A percentile compares a stretch with the other conserved stretches of the same genome.
Evolutionary conservation across 1,140 invertebrate genomes (phyloP).

Genomic region (Brachionus manjavacas): DNA sequence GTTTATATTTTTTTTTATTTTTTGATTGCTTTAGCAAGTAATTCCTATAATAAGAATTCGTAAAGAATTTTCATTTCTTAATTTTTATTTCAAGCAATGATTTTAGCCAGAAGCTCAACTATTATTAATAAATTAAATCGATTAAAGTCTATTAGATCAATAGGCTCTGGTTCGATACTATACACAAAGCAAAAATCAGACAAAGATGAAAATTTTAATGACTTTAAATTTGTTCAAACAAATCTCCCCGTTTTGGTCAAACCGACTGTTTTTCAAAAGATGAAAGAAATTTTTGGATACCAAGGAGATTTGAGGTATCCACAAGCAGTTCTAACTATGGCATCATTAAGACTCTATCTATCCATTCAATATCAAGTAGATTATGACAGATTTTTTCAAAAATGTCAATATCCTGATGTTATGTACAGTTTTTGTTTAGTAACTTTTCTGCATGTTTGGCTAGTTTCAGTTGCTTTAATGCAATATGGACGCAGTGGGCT

Average conservation of each 20-base stretch:
- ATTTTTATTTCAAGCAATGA: not conserved
- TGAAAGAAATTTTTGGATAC: slow-evolving; percentile 3
- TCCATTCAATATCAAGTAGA: slow-evolving; percentile 41
- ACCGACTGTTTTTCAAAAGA: slow-evolving; percentile 6
- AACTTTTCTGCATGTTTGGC: slow-evolving; percentile 39
- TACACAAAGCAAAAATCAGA: not conserved
- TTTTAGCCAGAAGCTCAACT: not conserved
- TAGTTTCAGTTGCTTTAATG: slow-evolving; percentile 37
- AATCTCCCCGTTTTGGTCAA: slow-evolving; percentile 30
- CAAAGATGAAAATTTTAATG: not conserved
- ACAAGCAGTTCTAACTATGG: not conserved
- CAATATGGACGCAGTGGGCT: slow-evolving; percentile 36
- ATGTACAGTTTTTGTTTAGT: slow-evolving; percentile 35
- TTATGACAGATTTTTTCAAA: slow-evolving; percentile 34
- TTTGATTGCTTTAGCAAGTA: slow-evolving; percentile 22
- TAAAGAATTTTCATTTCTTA: not conserved
- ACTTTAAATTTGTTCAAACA: not conserved
- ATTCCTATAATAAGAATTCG: not conserved
- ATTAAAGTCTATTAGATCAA: not conserved
- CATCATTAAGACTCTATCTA: slow-evolving; percentile 26
- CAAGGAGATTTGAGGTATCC: slow-evolving; percentile 30
- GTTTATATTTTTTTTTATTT: not conserved
- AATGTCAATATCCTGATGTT: slow-evolving; percentile 14
- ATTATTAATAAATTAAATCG: not conserved
- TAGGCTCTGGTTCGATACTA: not conserved